phyloP scores from a whole-genome alignment of 2,113 vertebrate genomes.

The Paratilapia polleni region DNA sequence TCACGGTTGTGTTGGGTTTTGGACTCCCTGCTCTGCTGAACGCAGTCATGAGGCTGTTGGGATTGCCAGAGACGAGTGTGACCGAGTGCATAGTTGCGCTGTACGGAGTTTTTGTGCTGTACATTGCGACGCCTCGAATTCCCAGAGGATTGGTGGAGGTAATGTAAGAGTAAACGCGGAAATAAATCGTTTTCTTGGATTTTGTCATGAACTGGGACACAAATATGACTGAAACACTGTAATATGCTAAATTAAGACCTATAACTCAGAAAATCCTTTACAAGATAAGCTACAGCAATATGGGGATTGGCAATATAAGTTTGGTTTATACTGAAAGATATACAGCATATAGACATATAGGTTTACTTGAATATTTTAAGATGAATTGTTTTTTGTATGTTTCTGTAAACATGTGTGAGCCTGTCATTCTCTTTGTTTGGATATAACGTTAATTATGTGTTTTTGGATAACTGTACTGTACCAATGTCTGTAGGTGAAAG shows the following conservation, averaged over 20 bases:
- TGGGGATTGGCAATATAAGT: not conserved
- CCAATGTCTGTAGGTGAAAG: slow-evolving; percentile 72
- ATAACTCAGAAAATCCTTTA: not conserved
- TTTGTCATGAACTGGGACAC: too few relatives aligned
- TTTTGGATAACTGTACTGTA: not conserved
- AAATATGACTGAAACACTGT: not conserved
- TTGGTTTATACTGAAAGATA: not conserved
- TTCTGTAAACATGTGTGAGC: not conserved
- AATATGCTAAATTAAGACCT: not conserved
- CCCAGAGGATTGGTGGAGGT: slow-evolving; percentile 82
- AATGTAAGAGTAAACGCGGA: not conserved
- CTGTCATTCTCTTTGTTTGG: not conserved
- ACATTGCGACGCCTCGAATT: slow-evolving; percentile 75
- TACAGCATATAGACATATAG: not conserved
- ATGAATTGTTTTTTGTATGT: not conserved
- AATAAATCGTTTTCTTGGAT: not conserved
- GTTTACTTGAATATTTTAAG: not conserved
- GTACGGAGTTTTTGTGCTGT: slow-evolving; percentile 78
- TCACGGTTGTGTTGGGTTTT: slow-evolving; percentile 80
- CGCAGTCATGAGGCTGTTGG: slow-evolving; percentile 52
- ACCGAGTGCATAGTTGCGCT: slow-evolving; percentile 78
- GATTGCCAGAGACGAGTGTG: slow-evolving; percentile 74
- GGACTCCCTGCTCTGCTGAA: slow-evolving; percentile 76
- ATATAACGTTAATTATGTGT: not conserved
- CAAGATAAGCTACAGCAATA: not conserved